Evolutionary conservation across 2,797 vertebrate species (phyloP).

Genomic region (Helostoma temminkii): DNA sequence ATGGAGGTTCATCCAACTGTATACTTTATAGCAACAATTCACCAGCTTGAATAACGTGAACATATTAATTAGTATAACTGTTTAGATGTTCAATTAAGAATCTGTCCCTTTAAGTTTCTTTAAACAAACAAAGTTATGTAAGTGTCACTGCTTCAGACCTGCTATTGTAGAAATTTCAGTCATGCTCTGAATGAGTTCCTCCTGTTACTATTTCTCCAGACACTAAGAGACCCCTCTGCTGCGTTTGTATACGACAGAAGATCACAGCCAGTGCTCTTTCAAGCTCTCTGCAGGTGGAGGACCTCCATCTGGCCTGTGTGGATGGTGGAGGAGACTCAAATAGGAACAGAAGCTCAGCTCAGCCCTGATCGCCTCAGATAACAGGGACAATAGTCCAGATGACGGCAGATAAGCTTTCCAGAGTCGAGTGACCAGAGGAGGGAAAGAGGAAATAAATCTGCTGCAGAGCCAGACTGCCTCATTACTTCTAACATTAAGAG

Average conservation of each 20-base stretch:
- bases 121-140: constrained; percentile 19
- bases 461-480: constrained; percentile 40
- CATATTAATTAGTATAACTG: constrained; percentile 10
- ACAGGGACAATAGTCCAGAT: constrained; percentile 79
- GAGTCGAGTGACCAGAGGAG: constrained; percentile 57
- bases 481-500: constrained; percentile 12
- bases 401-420: constrained; percentile 75
- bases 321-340: constrained; percentile 44
- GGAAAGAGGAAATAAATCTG: constrained; percentile 46
- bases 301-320: constrained; percentile 76
- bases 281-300: constrained; percentile 71
- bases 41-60: constrained; percentile 1
- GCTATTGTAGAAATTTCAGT: background rate
- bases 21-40: background rate
- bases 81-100: constrained; percentile 9
- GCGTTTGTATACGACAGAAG: constrained; percentile 66
- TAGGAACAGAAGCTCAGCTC: constrained; percentile 55
- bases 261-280: constrained; percentile 70
- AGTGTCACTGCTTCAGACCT: background rate
- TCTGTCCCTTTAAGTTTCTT: constrained; percentile 15
- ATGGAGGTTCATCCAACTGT: constrained; percentile 1
- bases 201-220: constrained; percentile 32
- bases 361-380: constrained; percentile 76
- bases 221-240: constrained; percentile 28
- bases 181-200: constrained; percentile 21